Conservation (phyloP, 2,888 invertebrate species). For the Papilio gigon region DNA sequence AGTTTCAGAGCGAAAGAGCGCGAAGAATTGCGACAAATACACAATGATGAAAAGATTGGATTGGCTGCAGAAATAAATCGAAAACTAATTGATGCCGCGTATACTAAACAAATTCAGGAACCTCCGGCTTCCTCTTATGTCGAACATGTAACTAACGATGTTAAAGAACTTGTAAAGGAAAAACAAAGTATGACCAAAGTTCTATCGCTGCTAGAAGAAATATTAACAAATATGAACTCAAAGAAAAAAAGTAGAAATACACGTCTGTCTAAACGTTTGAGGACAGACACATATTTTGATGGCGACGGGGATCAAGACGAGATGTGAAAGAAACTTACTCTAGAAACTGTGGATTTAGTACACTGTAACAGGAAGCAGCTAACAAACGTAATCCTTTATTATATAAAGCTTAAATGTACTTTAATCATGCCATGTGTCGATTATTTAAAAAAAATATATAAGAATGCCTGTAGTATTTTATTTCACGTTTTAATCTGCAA, state of each 20-base stretch:
- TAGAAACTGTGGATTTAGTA: background rate
- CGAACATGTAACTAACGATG: constrained; percentile 21
- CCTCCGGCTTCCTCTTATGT: constrained; percentile 21
- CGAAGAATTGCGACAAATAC: constrained; percentile 1
- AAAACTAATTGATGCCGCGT: constrained; percentile 1
- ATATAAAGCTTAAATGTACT: constrained; percentile 23
- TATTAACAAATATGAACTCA: constrained; percentile 38
- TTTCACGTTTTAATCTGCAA: background rate
- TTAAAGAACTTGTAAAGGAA: constrained; percentile 40
- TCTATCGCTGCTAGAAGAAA: constrained; percentile 38
- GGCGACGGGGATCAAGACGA: background rate
- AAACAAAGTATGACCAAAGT: constrained; percentile 41
- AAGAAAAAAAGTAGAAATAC: constrained; percentile 35
- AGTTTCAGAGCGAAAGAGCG: background rate
- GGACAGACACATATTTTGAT: constrained; percentile 21
- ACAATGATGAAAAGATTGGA: constrained; percentile 5
- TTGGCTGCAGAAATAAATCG: background rate
- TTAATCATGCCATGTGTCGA: background rate
- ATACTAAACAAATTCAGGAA: constrained; percentile 14
- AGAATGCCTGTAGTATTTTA: background rate
- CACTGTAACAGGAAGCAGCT: background rate
- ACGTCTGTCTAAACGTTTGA: constrained; percentile 16
- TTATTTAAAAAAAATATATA: background rate
- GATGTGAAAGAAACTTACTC: background rate
- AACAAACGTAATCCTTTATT: background rate